Evolutionary conservation across 2,113 vertebrate genomes (phyloP), one percentile per base, ranked within the genome.

Genomic region (Dolichallabes microphthalmus): DNA sequence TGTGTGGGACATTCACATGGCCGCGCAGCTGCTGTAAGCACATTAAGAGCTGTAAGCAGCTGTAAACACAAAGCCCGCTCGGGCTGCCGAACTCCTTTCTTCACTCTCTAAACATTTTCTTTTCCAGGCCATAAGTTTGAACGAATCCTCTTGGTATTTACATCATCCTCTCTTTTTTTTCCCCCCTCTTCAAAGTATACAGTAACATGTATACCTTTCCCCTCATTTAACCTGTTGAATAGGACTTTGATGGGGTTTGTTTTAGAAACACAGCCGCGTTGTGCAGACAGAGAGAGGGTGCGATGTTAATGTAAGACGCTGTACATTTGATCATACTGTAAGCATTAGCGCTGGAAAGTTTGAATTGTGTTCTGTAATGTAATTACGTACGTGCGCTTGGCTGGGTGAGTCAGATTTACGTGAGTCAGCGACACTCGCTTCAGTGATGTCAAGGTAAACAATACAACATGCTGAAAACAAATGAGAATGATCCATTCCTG

Each of bases 91-190:
- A 58, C 60, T 84, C 52, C 82, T 71, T 82, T 73, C 77, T 86
- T 82, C 27, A 50, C 71, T 88, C 77, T 84, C 52, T 73, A 86
- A 88, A 88, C 85, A 88, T 86, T 86, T 86, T 86, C 75, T 88
- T 84, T 88, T 86, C 55, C 82, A 84, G 60, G 52, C 78, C 50
- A 84, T 82, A 64, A 84, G 71, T 88, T 84, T 84, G 76, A 17
- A 81, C 3, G 76, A 76, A 82, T n/a, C 61, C 66, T 82, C 60
- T 74, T 74, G 76, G 66, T 52, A 86, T 80, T 86, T 69, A 73
- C 55, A 27, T 60, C 85, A 77, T 35, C 25, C 17, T 20, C 7
- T 55, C 45, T 75, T 7, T 39, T 25, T 11, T 68, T 32, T 68
- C 25, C 15, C 50, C 75, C 73, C 39, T 77, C 35, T 74, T 83